Conservation (phyloP, 2,113 vertebrate genomes). For the Pithys albifrons region DNA sequence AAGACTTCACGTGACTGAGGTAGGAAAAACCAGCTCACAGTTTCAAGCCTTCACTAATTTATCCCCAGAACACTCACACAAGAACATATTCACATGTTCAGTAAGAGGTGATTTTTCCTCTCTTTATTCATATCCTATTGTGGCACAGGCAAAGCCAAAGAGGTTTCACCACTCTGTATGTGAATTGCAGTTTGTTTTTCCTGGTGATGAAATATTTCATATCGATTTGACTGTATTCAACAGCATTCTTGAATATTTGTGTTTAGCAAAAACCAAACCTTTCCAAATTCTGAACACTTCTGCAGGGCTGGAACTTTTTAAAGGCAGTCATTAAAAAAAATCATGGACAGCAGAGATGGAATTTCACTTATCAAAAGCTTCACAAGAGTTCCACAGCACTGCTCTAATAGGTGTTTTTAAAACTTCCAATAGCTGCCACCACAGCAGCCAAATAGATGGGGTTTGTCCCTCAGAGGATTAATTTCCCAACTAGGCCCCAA, state of each 20-base stretch:
- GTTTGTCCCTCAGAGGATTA: neutral
- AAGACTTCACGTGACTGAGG: neutral
- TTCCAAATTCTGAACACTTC: neutral
- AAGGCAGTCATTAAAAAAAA: neutral
- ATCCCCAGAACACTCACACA: neutral
- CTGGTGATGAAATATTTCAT: neutral
- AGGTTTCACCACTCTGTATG: neutral
- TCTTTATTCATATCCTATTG: neutral
- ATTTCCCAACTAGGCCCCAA: neutral
- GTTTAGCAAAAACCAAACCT: neutral
- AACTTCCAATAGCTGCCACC: neutral
- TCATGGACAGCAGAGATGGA: neutral
- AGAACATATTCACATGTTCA: neutral
- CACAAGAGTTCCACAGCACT: neutral
- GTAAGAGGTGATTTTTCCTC: neutral
- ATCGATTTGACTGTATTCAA: neutral
- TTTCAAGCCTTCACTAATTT: neutral
- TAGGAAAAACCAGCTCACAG: neutral
- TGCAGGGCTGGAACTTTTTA: neutral
- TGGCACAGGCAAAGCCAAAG: neutral
- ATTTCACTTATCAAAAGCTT: neutral
- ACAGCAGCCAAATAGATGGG: neutral
- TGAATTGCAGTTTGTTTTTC: neutral
- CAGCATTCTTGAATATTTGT: neutral
- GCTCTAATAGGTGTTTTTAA: neutral